Percentiles rank a stretch among this genome's conserved stretches.
These are phyloP conservation scores for Acrocephalus arundinaceus DNA, from an alignment of 2,113 vertebrate species.

Conservation along the genomic window DNA sequence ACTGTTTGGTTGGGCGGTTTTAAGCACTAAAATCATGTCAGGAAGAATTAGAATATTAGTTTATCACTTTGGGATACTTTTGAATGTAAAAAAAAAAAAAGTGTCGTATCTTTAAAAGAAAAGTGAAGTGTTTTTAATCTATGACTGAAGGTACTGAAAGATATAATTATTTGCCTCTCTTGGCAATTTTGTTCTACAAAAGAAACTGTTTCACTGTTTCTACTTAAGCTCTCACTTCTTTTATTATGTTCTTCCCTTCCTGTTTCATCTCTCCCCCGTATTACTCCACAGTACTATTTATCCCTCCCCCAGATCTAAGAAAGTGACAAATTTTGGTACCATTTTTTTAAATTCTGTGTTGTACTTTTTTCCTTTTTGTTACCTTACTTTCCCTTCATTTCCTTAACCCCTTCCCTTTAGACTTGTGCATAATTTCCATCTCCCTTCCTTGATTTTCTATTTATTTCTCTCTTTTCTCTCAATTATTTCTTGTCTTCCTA, in stretches of 20 bases:
- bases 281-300: background rate
- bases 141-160: slow-evolving; percentile 3
- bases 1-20: background rate
- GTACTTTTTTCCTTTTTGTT: background rate
- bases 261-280: background rate
- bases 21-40: background rate
- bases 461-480: background rate
- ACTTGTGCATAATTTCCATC: background rate
- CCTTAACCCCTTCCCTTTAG: background rate
- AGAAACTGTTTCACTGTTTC: background rate
- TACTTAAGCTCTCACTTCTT: background rate
- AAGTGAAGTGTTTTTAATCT: background rate
- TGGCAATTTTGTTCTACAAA: background rate
- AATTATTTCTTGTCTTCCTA: background rate
- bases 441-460: background rate
- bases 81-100: background rate
- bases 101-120: background rate
- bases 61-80: background rate
- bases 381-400: background rate
- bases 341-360: background rate
- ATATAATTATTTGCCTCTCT: slow-evolving; percentile 15
- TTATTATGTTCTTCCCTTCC: background rate
- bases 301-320: background rate
- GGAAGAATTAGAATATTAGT: background rate
- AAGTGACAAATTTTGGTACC: background rate